Conservation (phyloP, 2,113 vertebrate species). For the Percopsis transmontana region DNA sequence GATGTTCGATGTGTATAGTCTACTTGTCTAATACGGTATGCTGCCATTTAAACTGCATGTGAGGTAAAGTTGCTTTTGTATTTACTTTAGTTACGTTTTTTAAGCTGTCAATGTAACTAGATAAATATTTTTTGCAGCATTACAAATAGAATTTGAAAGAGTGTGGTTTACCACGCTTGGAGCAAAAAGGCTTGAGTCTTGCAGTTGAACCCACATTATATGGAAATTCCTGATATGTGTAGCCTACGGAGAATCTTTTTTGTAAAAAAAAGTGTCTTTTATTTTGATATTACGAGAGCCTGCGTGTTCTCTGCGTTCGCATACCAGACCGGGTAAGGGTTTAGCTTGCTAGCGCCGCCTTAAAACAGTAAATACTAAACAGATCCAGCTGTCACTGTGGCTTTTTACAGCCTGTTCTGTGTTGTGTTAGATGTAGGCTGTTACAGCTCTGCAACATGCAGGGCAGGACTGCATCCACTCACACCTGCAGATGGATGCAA, state of each 20-base stretch:
- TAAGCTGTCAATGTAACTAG: too few relatives aligned
- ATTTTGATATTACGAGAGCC: constrained; percentile 16
- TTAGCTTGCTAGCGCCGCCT: constrained; percentile 27
- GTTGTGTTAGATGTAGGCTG: constrained; percentile 38
- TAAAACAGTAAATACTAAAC: constrained; percentile 59
- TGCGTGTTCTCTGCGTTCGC: constrained; percentile 28
- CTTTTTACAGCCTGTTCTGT: constrained; percentile 47
- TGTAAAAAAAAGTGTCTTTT: neutral
- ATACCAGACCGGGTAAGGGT: constrained; percentile 17
- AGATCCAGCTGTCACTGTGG: constrained; percentile 57
- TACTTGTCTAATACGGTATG: neutral
- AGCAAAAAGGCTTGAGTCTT: neutral
- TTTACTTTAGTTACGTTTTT: too few relatives aligned
- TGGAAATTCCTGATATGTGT: neutral
- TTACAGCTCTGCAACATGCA: constrained; percentile 29
- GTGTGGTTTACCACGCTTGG: neutral
- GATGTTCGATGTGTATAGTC: neutral
- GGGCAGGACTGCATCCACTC: constrained; percentile 31
- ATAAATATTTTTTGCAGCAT: too few relatives aligned
- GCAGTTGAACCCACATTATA: neutral
- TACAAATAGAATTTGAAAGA: neutral
- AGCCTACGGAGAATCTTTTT: neutral
- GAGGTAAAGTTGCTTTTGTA: neutral
- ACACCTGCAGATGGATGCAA: constrained; percentile 41
- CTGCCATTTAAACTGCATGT: neutral